These are phyloP conservation scores for Eristalinus sepulchralis DNA, from an alignment of 2,888 invertebrate genomes.

Conservation along the genomic window DNA sequence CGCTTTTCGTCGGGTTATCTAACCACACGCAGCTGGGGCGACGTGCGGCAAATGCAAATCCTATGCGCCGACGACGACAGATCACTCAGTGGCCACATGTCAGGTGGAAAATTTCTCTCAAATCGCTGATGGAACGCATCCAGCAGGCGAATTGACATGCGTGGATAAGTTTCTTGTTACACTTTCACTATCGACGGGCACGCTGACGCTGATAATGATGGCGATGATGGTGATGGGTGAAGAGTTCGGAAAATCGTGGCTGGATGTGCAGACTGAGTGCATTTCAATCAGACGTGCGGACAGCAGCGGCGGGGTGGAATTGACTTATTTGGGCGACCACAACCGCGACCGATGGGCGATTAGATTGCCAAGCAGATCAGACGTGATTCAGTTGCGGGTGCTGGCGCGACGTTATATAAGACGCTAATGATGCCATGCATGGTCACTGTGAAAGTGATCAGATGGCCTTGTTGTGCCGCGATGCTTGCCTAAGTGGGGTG, in stretches of 20 bases:
- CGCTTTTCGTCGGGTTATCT: background rate
- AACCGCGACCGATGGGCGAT: background rate
- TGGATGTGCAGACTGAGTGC: conserved; percentile 36
- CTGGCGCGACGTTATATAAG: conserved; percentile 36
- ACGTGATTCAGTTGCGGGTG: conserved; percentile 13
- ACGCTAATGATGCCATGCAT: background rate
- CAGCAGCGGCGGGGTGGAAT: background rate
- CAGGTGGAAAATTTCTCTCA: conserved; percentile 41
- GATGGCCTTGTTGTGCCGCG: background rate
- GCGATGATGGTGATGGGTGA: background rate
- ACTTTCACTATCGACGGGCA: conserved; percentile 57
- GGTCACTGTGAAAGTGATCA: background rate
- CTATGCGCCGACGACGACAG: conserved; percentile 17
- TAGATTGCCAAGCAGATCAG: conserved; percentile 32
- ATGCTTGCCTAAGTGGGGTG: no score
- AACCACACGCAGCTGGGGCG: conserved; percentile 25
- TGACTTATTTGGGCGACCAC: conserved; percentile 20
- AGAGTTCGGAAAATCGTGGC: conserved; percentile 36
- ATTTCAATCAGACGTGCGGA: conserved; percentile 31
- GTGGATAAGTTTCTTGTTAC: conserved; percentile 51
- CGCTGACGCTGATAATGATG: conserved; percentile 12
- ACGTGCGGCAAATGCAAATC: conserved; percentile 56
- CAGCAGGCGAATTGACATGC: conserved; percentile 60
- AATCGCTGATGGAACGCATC: conserved; percentile 47
- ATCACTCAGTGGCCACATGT: conserved; percentile 13